Conservation (phyloP, 1,140 invertebrate genomes). For the Nebria ingens region DNA sequence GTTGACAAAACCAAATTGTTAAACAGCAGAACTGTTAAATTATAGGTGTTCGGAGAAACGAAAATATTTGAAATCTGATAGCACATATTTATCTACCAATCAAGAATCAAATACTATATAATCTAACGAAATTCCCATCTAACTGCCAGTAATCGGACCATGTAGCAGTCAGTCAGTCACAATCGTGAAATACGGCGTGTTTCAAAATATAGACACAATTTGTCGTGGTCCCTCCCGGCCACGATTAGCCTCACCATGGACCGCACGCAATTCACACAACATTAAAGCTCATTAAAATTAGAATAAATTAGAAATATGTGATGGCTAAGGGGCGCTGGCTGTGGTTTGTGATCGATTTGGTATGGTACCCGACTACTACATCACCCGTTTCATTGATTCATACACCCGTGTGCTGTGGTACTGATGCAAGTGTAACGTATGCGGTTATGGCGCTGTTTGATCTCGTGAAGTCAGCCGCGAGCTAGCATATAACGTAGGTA, state of each 20-base stretch:
- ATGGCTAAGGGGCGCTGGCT: neutral
- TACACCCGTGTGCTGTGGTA: neutral
- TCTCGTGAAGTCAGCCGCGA: neutral
- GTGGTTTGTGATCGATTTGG: neutral
- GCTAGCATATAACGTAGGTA: neutral
- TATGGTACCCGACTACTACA: neutral
- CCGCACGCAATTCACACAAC: conserved; percentile 3
- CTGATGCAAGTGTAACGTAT: neutral
- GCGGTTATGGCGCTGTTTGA: neutral
- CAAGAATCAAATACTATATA: too few relatives aligned
- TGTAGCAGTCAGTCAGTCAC: too few relatives aligned
- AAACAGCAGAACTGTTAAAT: too few relatives aligned
- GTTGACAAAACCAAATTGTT: too few relatives aligned
- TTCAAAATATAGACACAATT: too few relatives aligned
- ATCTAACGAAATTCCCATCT: too few relatives aligned
- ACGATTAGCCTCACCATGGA: neutral
- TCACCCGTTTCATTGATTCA: conserved; percentile 8
- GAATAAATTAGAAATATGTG: conserved; percentile 8
- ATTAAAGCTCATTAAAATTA: conserved; percentile 9
- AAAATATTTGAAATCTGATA: too few relatives aligned
- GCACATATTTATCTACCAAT: too few relatives aligned
- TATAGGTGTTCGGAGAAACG: too few relatives aligned
- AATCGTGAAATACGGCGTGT: too few relatives aligned
- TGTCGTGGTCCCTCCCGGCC: neutral
- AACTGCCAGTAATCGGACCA: too few relatives aligned